Evolutionary conservation across 1,140 invertebrate genomes (phyloP).

Genomic region (Zophobas atratus): DNA sequence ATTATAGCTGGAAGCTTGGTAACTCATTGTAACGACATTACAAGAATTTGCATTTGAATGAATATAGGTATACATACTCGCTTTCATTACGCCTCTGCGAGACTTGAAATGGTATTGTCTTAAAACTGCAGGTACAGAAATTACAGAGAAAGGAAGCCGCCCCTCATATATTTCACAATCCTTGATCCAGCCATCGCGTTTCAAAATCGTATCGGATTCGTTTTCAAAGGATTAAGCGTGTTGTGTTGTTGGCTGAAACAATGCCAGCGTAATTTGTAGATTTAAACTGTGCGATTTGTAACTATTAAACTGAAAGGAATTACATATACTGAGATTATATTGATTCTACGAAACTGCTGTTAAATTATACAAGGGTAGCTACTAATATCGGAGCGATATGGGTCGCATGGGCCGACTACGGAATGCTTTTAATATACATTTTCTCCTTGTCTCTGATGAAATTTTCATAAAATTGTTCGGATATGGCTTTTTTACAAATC

Average conservation of each 20-base stretch:
- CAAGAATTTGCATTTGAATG: constrained; percentile 41
- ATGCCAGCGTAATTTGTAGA: constrained; percentile 27
- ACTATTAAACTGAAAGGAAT: constrained; percentile 28
- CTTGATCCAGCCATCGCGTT: neutral
- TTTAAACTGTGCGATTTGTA: constrained; percentile 26
- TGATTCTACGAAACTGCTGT: constrained; percentile 2
- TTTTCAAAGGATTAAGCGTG: constrained; percentile 23
- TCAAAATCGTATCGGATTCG: constrained; percentile 5
- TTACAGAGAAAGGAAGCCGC: neutral
- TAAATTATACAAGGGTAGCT: constrained; percentile 17
- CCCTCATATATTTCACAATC: constrained; percentile 3
- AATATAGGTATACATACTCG: constrained; percentile 13
- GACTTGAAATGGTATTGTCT: constrained; percentile 25
- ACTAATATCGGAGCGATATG: neutral
- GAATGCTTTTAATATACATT: constrained; percentile 12
- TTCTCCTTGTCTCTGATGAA: neutral
- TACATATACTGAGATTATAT: constrained; percentile 31
- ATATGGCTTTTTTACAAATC: too few relatives aligned
- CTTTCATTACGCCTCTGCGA: constrained; percentile 4
- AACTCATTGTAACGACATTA: constrained; percentile 39
- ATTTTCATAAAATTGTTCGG: too few relatives aligned
- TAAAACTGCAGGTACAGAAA: constrained; percentile 22
- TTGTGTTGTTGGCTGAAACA: constrained; percentile 31
- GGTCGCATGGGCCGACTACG: neutral
- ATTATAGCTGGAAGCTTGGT: constrained; percentile 16